A percentile compares a stretch with the other conserved stretches of the same genome.
phyloP scores from a whole-genome alignment of 2,888 invertebrate genomes.

The Amiota minor region DNA sequence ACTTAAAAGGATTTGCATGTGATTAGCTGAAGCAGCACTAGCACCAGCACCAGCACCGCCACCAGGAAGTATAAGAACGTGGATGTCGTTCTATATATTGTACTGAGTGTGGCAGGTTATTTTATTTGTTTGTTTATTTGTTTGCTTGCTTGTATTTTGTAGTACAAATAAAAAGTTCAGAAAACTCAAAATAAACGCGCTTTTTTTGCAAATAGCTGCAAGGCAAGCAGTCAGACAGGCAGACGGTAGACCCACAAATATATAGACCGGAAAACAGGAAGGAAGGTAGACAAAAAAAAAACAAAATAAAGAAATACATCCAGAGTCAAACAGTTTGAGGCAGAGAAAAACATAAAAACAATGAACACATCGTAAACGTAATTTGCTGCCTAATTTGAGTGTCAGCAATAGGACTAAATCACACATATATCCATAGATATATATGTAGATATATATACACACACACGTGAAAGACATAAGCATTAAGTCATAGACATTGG shows the following conservation, averaged over 20 bases:
- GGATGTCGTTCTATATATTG: background rate
- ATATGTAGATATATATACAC: background rate
- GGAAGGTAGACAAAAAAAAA: too few species aligned
- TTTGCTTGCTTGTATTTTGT: slow-evolving; percentile 3
- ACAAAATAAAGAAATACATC: too few species aligned
- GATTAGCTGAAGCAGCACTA: slow-evolving; percentile 56
- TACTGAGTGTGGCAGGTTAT: slow-evolving; percentile 14
- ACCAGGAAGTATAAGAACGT: slow-evolving; percentile 1
- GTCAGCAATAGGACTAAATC: background rate
- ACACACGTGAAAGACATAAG: background rate
- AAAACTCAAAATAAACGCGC: background rate
- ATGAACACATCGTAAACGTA: slow-evolving; percentile 66
- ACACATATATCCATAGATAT: too few species aligned
- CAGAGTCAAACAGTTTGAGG: background rate
- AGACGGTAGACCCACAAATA: background rate
- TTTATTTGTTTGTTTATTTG: background rate
- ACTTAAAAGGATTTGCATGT: slow-evolving; percentile 67
- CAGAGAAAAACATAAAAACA: slow-evolving; percentile 56
- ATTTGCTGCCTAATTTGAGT: slow-evolving; percentile 62
- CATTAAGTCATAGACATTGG: too few species aligned
- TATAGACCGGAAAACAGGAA: too few species aligned
- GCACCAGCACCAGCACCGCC: slow-evolving; percentile 34
- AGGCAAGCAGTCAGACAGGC: slow-evolving; percentile 26
- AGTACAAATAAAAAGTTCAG: background rate
- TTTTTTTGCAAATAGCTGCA: slow-evolving; percentile 48